phyloP scores from a whole-genome alignment of 2,797 vertebrate species.

The Pterois miles region DNA sequence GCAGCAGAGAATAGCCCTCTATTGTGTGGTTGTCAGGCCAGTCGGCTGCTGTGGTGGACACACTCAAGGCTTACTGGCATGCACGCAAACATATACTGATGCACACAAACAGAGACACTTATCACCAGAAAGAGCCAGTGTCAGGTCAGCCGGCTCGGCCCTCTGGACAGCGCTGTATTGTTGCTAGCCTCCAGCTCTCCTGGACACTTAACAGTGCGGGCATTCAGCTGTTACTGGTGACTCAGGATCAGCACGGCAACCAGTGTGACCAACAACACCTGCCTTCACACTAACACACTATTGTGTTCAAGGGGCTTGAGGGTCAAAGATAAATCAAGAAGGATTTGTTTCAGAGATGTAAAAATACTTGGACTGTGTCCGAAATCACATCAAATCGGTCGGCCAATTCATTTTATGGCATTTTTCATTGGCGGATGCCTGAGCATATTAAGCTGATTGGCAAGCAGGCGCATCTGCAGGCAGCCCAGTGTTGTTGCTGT shows the following conservation, averaged over 20 bases:
- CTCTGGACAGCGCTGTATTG: constrained; percentile 78
- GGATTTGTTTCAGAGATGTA: neutral
- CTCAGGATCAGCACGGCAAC: constrained; percentile 67
- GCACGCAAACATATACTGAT: constrained; percentile 49
- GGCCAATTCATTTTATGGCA: too few relatives aligned
- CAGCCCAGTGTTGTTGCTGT: too few relatives aligned
- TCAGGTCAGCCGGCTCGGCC: constrained; percentile 68
- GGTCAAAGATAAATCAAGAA: neutral
- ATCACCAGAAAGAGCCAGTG: constrained; percentile 69
- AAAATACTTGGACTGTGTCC: neutral
- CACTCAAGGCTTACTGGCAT: constrained; percentile 52
- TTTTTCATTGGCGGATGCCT: too few relatives aligned
- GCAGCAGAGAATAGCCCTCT: constrained; percentile 51
- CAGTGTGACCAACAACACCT: constrained; percentile 72
- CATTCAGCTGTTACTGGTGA: constrained; percentile 76
- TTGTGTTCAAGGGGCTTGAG: constrained; percentile 37
- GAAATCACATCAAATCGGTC: too few relatives aligned
- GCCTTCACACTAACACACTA: constrained; percentile 62
- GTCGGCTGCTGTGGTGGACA: constrained; percentile 49
- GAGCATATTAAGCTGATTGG: too few relatives aligned
- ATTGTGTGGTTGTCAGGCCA: constrained; percentile 66
- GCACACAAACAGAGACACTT: constrained; percentile 55
- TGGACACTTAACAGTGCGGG: constrained; percentile 69
- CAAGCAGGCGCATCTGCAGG: too few relatives aligned
- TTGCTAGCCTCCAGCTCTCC: constrained; percentile 64